Percentiles rank a stretch among this genome's conserved stretches.
These are phyloP conservation scores for Bombus haemorrhoidalis DNA, from an alignment of 1,140 invertebrate genomes.

Conservation along the genomic window DNA sequence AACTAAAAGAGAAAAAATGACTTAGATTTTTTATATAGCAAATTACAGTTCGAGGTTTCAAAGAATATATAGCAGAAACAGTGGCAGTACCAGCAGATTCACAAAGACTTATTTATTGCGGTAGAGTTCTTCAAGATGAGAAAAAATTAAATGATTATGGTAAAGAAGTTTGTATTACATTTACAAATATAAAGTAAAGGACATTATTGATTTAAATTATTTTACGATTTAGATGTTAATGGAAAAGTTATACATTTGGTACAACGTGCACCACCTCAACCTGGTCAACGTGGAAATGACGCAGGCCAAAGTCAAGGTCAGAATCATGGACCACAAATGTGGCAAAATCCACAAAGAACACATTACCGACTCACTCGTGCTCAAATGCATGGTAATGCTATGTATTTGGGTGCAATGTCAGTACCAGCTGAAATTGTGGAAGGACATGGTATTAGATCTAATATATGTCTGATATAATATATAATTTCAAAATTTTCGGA, in stretches of 20 bases:
- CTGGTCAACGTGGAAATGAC: slow-evolving; percentile 74
- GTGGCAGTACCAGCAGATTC: slow-evolving; percentile 90
- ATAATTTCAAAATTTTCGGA: background rate
- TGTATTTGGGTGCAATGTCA: slow-evolving; percentile 87
- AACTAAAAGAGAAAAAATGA: background rate
- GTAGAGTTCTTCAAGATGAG: slow-evolving; percentile 95
- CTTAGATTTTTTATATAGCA: slow-evolving; percentile 80
- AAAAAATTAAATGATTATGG: slow-evolving; percentile 94
- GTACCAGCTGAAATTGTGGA: slow-evolving; percentile 84
- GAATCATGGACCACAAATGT: slow-evolving; percentile 58
- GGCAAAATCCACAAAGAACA: slow-evolving; percentile 58
- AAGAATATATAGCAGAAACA: slow-evolving; percentile 90
- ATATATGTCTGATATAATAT: background rate
- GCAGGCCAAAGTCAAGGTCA: slow-evolving; percentile 68
- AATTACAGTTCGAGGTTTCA: slow-evolving; percentile 93
- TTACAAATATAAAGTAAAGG: background rate
- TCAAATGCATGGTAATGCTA: slow-evolving; percentile 82
- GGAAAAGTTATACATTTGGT: slow-evolving; percentile 97
- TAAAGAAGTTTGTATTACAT: slow-evolving; percentile 77
- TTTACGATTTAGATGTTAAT: slow-evolving; percentile 88
- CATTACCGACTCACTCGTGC: slow-evolving; percentile 72
- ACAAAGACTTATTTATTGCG: slow-evolving; percentile 96
- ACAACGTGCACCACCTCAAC: slow-evolving; percentile 89
- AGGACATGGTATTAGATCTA: slow-evolving; percentile 76
- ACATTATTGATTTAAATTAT: background rate